Evolutionary conservation across 2,113 vertebrate species (phyloP), one percentile per base, ranked within the genome.

Genomic region (Oncorhynchus gorbuscha): DNA sequence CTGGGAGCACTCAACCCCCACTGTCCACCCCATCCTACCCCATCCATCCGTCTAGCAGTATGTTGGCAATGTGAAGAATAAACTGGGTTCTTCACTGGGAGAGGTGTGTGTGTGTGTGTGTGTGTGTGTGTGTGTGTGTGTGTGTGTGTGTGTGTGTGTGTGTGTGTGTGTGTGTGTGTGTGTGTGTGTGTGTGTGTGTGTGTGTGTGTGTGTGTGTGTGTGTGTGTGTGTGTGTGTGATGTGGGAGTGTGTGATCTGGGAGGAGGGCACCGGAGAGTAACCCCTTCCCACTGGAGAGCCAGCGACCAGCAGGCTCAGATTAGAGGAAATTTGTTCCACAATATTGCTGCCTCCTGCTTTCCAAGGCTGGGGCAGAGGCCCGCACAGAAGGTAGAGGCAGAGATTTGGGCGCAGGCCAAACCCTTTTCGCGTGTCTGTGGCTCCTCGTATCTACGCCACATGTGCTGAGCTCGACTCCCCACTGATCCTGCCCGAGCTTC

Each of bases 361-460:
- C 90, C 86, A 67, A 92, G 85, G 88, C 93, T 93, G 91, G 89
- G 83, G 88, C 93, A 93, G 91, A 88, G 83, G 84, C 91, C 93
- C 87, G 93, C 95, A 94, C 96, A 97, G 96, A 97, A 95, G 96
- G 96, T 94, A 93, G 92, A 93, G 94, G 93, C 94, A 94, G 94
- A 93, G 93, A 94, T 92, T 96, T 97, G 96, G 96, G 94, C 76
- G 84, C 89, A 87, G 91, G 96, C 96, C 96, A 97, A 95, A 76
- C 92, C 67, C 81, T 85, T 90, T 91, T 85, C 78, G 14, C 73
- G 84, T 80, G 90, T 55, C 51, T 55, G 89, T 22, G 89, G 92
- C 89, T 93, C 90, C 90, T 91, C 80, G 58, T 86, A 55, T 55
- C 92, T 79, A 88, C 92, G 84, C 88, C 91, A 94, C 94, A 93